Conservation (phyloP, 2,113 vertebrate genomes). For the Cyrtonyx montezumae region DNA sequence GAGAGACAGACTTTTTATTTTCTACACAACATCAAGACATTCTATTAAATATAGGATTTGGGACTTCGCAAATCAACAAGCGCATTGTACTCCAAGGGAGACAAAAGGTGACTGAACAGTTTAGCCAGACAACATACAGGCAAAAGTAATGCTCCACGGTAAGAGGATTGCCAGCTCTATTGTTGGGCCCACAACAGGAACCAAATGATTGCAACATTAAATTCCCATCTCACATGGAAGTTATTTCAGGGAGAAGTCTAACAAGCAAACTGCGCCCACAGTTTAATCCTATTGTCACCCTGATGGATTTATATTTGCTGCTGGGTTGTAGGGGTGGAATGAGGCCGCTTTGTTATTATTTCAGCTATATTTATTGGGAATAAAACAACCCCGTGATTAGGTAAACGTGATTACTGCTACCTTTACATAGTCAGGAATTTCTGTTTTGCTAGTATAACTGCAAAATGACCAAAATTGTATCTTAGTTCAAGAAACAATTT, state of each 20-base stretch:
- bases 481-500: conserved; percentile 28
- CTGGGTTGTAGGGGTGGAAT: conserved; percentile 30
- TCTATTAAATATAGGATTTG: conserved; percentile 55
- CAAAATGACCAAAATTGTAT: conserved; percentile 48
- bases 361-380: neutral
- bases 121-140: conserved; percentile 12
- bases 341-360: conserved; percentile 45
- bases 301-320: conserved; percentile 60
- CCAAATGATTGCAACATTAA: conserved; percentile 55
- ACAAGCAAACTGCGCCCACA: conserved; percentile 17
- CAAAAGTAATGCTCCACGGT: conserved; percentile 17
- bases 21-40: conserved; percentile 24
- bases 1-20: conserved; percentile 22
- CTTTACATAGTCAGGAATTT: conserved; percentile 17
- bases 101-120: conserved; percentile 61
- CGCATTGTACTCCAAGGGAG: conserved; percentile 27
- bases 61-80: conserved; percentile 37
- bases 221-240: conserved; percentile 50
- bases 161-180: conserved; percentile 60
- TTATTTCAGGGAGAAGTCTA: conserved; percentile 53
- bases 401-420: conserved; percentile 36
- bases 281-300: conserved; percentile 63
- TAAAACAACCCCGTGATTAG: conserved; percentile 22
- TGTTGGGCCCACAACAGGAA: conserved; percentile 50
- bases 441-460: conserved; percentile 23